Percentiles rank a stretch among this genome's conserved stretches.
These are phyloP conservation scores for Nebria salina DNA, from an alignment of 2,888 invertebrate genomes.

Conservation along the genomic window DNA sequence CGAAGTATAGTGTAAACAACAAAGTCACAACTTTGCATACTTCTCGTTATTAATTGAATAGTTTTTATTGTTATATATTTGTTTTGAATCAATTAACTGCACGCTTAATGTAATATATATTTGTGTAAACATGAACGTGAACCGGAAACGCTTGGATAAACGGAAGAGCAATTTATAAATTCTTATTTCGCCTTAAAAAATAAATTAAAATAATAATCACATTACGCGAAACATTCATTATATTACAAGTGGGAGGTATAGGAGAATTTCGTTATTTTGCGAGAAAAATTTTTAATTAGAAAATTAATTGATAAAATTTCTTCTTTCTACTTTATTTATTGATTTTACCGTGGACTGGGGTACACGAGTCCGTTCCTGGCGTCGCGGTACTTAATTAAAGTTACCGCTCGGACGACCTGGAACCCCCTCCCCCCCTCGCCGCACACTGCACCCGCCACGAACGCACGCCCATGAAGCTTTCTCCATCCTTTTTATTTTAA, in stretches of 20 bases:
- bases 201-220: neutral
- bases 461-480: conserved; percentile 2
- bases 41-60: neutral
- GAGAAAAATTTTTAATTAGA: conserved; percentile 12
- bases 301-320: conserved; percentile 22
- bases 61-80: neutral
- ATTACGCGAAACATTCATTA: neutral
- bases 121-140: neutral
- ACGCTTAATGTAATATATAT: neutral
- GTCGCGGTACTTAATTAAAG: conserved; percentile 42
- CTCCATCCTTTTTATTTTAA: conserved; percentile 33
- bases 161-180: neutral
- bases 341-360: neutral
- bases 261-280: neutral
- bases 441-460: neutral
- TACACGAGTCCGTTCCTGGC: conserved; percentile 24
- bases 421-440: neutral
- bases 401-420: conserved; percentile 3
- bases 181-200: neutral
- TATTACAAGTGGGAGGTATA: neutral
- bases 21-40: neutral
- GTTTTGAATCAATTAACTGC: neutral
- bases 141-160: neutral
- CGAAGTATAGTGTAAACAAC: neutral
- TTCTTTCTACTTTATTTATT: conserved; percentile 18